phyloP scores from a whole-genome alignment of 92 coral and sea anemone species.

The Scolanthus callimorphus region DNA sequence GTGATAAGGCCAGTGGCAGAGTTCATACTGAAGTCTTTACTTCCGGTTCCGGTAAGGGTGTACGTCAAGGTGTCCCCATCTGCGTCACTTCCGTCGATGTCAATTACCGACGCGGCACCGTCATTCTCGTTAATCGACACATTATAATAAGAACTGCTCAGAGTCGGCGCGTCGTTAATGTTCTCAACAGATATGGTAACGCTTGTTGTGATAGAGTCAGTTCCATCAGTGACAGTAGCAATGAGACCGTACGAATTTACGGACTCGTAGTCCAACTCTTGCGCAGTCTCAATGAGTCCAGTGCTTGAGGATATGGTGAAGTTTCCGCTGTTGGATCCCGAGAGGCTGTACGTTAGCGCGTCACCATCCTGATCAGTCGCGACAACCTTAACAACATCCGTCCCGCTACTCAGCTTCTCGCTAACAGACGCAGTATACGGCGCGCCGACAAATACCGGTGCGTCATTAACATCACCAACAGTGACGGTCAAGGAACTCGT shows the following conservation, averaged over 20 bases:
- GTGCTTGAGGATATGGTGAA: conserved; percentile 11
- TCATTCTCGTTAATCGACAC: conserved; percentile 39
- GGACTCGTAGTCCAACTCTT: conserved; percentile 26
- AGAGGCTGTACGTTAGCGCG: conserved; percentile 10
- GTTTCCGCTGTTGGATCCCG: conserved; percentile 26
- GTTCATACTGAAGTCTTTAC: conserved; percentile 18
- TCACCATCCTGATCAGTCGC: conserved; percentile 35
- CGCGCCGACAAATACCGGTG: conserved; percentile 38
- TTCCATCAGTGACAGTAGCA: conserved; percentile 28
- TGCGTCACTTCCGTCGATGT: conserved; percentile 40
- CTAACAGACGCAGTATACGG: conserved; percentile 37
- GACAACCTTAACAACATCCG: conserved; percentile 18
- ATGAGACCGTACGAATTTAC: conserved; percentile 16
- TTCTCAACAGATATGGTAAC: conserved; percentile 21
- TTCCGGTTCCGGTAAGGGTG: conserved; percentile 28
- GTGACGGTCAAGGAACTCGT: conserved; percentile 36
- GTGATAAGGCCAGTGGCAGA: conserved; percentile 29
- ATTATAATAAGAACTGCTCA: conserved; percentile 33
- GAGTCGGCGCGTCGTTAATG: conserved; percentile 43
- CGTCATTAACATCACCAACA: conserved; percentile 48
- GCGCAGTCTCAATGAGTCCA: conserved; percentile 18
- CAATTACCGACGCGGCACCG: conserved; percentile 23
- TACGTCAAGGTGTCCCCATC: conserved; percentile 33
- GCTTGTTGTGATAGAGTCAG: conserved; percentile 8
- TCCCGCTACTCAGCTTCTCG: conserved; percentile 36